A percentile compares a stretch with the other conserved stretches of the same genome.
Conservation (phyloP, 2,797 vertebrate species). For the Hozukius guyotensis region DNA sequence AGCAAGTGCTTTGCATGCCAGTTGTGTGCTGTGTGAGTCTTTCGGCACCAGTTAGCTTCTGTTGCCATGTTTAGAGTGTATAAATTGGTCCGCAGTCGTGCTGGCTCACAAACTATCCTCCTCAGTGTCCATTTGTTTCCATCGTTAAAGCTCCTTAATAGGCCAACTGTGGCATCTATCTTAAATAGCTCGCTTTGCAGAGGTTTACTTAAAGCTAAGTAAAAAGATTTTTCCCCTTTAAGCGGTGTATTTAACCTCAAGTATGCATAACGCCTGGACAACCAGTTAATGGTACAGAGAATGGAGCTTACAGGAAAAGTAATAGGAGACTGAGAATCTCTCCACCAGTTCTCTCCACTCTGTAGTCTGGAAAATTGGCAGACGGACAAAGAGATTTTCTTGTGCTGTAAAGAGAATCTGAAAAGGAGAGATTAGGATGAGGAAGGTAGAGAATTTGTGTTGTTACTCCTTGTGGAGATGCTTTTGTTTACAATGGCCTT, state of each 20-base stretch:
- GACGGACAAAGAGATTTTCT: slow-evolving; percentile 1
- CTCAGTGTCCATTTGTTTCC: slow-evolving; percentile 60
- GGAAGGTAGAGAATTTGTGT: slow-evolving; percentile 36
- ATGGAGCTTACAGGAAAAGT: slow-evolving; percentile 34
- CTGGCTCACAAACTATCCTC: slow-evolving; percentile 56
- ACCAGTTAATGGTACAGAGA: slow-evolving; percentile 32
- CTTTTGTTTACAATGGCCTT: slow-evolving; percentile 77
- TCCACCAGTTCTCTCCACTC: not conserved
- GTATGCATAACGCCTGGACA: slow-evolving; percentile 26
- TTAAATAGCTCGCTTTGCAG: slow-evolving; percentile 43
- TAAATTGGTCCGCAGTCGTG: slow-evolving; percentile 61
- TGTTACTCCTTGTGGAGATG: slow-evolving; percentile 51
- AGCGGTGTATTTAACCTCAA: slow-evolving; percentile 52
- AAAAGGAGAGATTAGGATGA: slow-evolving; percentile 28
- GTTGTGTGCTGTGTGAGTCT: slow-evolving; percentile 49
- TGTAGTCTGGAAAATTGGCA: slow-evolving; percentile 10
- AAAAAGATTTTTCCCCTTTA: slow-evolving; percentile 35
- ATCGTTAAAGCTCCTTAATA: slow-evolving; percentile 57
- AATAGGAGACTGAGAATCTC: slow-evolving; percentile 10
- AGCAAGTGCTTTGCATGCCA: slow-evolving; percentile 55
- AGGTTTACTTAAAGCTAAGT: slow-evolving; percentile 48
- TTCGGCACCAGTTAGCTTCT: slow-evolving; percentile 60
- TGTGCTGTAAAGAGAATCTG: slow-evolving; percentile 6
- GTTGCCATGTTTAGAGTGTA: slow-evolving; percentile 60
- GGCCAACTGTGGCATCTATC: slow-evolving; percentile 59